Percentiles rank a stretch among this genome's conserved stretches.
phyloP scores from a whole-genome alignment of 2,113 vertebrate species.

The Serinus canaria region DNA sequence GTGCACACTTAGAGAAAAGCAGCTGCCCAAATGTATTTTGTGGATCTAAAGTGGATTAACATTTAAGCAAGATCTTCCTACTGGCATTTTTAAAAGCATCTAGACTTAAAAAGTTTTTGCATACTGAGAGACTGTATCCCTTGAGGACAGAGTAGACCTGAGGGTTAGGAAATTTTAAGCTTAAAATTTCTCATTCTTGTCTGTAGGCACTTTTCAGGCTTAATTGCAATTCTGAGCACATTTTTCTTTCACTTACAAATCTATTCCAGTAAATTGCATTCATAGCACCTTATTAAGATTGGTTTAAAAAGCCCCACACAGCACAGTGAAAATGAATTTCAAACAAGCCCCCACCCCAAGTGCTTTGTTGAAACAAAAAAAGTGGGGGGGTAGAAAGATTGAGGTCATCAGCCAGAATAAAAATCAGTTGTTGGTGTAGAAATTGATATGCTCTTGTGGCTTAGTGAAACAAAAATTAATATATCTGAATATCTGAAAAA shows the following conservation, averaged over 20 bases:
- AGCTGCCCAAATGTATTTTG: not conserved
- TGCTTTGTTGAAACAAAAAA: not conserved
- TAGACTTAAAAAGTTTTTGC: not conserved
- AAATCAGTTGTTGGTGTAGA: not conserved
- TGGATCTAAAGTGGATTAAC: not conserved
- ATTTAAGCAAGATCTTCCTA: not conserved
- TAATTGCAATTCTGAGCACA: slow-evolving; percentile 37
- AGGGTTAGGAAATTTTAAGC: not conserved
- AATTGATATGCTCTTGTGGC: not conserved
- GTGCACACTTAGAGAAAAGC: not conserved
- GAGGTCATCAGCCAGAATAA: not conserved
- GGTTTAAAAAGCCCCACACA: not conserved
- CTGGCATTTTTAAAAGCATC: not conserved
- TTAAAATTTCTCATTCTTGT: not conserved
- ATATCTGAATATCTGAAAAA: not conserved
- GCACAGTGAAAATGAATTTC: slow-evolving; percentile 14
- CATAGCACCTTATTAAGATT: slow-evolving; percentile 30
- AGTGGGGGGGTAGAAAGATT: not conserved
- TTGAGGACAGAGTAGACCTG: not conserved
- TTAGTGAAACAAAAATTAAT: not conserved
- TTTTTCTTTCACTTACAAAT: slow-evolving; percentile 28
- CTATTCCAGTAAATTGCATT: slow-evolving; percentile 19
- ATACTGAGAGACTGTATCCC: not conserved
- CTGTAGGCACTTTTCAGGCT: not conserved
- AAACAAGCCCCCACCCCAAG: not conserved